These are phyloP conservation scores for Pimephales promelas DNA, from an alignment of 2,113 vertebrate species.

Conservation along the genomic window DNA sequence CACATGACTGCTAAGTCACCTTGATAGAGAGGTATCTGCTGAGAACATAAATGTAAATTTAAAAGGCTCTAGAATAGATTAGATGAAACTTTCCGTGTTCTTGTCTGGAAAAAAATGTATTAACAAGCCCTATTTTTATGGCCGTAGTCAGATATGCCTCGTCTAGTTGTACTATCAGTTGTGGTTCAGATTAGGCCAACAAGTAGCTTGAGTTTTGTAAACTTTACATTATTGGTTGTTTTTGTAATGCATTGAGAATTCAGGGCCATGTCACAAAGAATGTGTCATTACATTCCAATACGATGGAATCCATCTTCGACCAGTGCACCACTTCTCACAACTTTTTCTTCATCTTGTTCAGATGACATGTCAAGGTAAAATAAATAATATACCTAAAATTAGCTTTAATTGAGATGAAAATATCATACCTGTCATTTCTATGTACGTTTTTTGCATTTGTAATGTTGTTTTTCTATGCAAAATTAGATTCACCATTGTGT, in stretches of 20 bases:
- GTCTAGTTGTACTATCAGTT: neutral
- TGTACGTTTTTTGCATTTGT: neutral
- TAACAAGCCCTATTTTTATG: neutral
- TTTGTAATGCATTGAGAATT: neutral
- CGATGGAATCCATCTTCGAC: neutral
- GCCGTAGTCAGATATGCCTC: neutral
- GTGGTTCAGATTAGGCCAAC: neutral
- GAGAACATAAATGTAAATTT: conserved; percentile 15
- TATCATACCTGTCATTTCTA: neutral
- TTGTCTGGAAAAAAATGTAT: conserved; percentile 4
- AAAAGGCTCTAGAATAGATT: conserved; percentile 18
- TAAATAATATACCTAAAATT: too few species aligned
- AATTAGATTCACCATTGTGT: neutral
- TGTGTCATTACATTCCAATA: neutral
- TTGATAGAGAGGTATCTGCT: neutral
- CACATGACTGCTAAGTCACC: neutral
- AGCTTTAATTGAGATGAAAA: neutral
- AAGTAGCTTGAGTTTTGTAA: neutral
- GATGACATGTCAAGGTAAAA: too few species aligned
- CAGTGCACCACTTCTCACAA: neutral
- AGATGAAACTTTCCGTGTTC: neutral
- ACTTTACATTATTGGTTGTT: neutral
- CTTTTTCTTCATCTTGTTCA: neutral
- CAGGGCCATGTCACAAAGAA: neutral
- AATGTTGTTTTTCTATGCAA: neutral